Conservation (phyloP, 2,888 invertebrate species). For the Cerastis rubricosa region DNA sequence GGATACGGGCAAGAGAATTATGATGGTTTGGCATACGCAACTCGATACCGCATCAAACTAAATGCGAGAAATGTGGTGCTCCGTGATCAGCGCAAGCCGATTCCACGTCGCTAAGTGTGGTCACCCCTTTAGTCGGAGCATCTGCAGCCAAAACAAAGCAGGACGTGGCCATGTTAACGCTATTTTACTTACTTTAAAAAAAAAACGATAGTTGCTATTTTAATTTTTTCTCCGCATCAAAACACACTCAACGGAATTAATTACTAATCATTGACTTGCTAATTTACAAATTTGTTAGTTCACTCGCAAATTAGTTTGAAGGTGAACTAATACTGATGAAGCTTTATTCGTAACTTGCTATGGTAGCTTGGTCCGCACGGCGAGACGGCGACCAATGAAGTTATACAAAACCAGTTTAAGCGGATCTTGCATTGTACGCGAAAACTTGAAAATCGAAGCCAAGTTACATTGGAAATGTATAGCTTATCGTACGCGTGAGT, state of each 20-base stretch:
- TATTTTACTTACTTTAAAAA: neutral
- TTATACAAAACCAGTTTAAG: too few species aligned
- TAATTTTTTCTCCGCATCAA: neutral
- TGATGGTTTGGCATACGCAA: too few species aligned
- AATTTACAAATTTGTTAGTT: conserved; percentile 36
- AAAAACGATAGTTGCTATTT: neutral
- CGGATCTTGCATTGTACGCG: too few species aligned
- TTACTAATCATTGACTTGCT: conserved; percentile 18
- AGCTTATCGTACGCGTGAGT: neutral
- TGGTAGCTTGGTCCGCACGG: neutral
- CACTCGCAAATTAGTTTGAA: conserved; percentile 31
- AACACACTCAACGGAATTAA: conserved; percentile 6
- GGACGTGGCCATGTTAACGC: neutral
- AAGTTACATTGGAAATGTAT: too few species aligned
- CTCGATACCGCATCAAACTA: neutral
- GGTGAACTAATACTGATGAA: conserved; percentile 28
- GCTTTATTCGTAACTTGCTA: neutral
- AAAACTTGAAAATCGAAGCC: too few species aligned
- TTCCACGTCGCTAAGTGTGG: neutral
- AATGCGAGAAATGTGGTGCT: neutral
- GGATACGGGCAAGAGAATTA: too few species aligned
- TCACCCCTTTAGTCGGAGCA: neutral
- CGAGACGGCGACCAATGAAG: too few species aligned
- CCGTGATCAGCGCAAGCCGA: neutral
- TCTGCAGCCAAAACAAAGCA: neutral